Evolutionary conservation across 2,888 invertebrate species (phyloP), one percentile per base, ranked within the genome.

Genomic region (Teinopalpus imperialis): DNA sequence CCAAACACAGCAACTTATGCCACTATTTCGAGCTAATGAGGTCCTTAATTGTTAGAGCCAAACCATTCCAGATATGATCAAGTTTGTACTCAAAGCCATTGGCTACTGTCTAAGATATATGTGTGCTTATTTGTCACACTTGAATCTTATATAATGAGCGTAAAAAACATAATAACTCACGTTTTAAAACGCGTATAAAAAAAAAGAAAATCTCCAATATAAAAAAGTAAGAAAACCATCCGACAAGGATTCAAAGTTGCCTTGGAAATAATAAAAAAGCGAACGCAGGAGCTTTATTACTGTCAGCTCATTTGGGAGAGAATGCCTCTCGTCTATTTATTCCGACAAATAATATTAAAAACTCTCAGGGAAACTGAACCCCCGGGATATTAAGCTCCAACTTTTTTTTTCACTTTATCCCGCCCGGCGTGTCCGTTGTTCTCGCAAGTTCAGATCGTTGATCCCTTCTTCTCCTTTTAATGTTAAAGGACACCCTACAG

Each of bases 261-360:
- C 30, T 31, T 16, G 8, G 7, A 41, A 16, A 27, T 20, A 32
- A 20, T 13, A 16, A 16, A 41, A 31, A 31, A 7, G 16, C 29
- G 8, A 30, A 4, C 34, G 24, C 20, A 9, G 16, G 12, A 10
- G 10, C 21, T 41, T 41, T 41, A 31, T 41, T 41, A 41, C 31
- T 31, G 31, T 21, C 30, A 21, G 13, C 41, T 41, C 41, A 31
- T 41, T 31, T 23, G 31, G 31, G 31, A 13, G 23, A 9, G 31
- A n/a, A 23, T 13, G 13, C 35, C 24, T 8, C 13, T 7, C 24
- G 13, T 35, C 23, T 24, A 35, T 35, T 35, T 24, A 35, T 41
- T 31, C 10, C 31, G 24, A 30, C 31, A 31, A 41, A 31, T 41
- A 41, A 41, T 41, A 41, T 41, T 31, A 31, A 31, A 41, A 41